phyloP scores from a whole-genome alignment of 1,140 invertebrate species.

The Drusus annulatus region DNA sequence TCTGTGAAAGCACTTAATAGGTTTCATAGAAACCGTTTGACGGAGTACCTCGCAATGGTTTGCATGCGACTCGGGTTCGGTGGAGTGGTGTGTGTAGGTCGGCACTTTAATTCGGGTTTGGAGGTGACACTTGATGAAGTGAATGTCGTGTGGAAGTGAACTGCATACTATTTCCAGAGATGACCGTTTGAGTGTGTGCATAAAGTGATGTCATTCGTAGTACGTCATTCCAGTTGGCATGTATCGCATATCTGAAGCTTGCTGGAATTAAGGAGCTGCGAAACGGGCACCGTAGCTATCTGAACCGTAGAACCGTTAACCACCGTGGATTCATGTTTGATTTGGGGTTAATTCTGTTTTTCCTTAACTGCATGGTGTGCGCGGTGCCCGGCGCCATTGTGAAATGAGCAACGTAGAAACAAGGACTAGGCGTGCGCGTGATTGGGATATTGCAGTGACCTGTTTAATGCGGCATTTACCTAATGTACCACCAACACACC shows the following conservation, averaged over 20 bases:
- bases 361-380: too few species aligned
- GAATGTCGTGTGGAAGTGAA: constrained; percentile 56
- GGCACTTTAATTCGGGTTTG: constrained; percentile 46
- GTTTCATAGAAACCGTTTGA: background rate
- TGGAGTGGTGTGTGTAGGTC: constrained; percentile 49
- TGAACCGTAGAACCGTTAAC: too few species aligned
- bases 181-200: constrained; percentile 36
- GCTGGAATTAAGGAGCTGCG: too few species aligned
- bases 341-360: too few species aligned
- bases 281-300: too few species aligned
- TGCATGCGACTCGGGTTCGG: background rate
- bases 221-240: background rate
- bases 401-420: constrained; percentile 11
- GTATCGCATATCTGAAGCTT: too few species aligned
- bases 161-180: constrained; percentile 55
- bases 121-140: constrained; percentile 54
- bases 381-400: background rate
- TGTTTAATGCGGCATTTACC: constrained; percentile 39
- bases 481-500: too few species aligned
- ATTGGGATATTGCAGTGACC: constrained; percentile 55
- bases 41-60: background rate
- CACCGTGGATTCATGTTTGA: too few species aligned
- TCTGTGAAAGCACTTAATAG: background rate
- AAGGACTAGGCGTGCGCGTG: constrained; percentile 39
- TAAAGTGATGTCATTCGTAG: constrained; percentile 24